These are phyloP conservation scores for Podarcis cretensis DNA, from an alignment of 2,113 vertebrate genomes.

Conservation along the genomic window DNA sequence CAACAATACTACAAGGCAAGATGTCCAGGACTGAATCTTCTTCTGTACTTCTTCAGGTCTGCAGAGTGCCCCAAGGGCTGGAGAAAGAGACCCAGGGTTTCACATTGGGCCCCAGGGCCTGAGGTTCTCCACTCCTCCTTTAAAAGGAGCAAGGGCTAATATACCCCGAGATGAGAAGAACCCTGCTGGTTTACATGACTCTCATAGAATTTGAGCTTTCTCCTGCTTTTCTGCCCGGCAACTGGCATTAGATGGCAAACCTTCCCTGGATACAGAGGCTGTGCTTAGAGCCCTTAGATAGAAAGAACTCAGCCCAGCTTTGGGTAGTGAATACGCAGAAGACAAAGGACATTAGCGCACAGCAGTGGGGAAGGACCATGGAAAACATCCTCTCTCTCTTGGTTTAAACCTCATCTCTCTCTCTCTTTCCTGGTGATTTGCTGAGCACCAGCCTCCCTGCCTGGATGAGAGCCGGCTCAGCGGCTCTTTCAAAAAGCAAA, in stretches of 20 bases:
- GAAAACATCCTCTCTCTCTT: not conserved
- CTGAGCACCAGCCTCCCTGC: fast-evolving
- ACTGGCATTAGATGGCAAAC: not conserved
- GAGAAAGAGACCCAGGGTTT: too few species aligned
- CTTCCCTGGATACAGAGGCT: not conserved
- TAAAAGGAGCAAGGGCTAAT: too few species aligned
- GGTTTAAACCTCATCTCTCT: not conserved
- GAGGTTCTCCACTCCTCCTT: too few species aligned
- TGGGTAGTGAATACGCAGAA: not conserved
- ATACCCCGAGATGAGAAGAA: too few species aligned
- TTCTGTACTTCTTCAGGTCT: too few species aligned
- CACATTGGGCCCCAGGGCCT: too few species aligned
- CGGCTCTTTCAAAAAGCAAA: conserved; percentile 27
- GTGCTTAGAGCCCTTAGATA: not conserved
- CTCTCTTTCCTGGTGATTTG: not conserved
- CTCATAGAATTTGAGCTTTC: not conserved
- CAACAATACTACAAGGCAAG: too few species aligned
- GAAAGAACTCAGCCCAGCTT: not conserved
- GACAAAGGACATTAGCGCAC: not conserved
- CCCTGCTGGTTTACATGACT: not conserved
- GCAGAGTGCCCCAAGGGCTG: too few species aligned
- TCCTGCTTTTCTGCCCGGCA: not conserved
- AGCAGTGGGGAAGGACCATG: not conserved
- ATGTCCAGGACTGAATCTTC: too few species aligned
- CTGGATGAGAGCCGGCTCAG: conserved; percentile 7